Percentiles rank a stretch among this genome's conserved stretches.
Evolutionary conservation across 2,797 vertebrate genomes (phyloP).

Genomic region (Erithacus rubecula): DNA sequence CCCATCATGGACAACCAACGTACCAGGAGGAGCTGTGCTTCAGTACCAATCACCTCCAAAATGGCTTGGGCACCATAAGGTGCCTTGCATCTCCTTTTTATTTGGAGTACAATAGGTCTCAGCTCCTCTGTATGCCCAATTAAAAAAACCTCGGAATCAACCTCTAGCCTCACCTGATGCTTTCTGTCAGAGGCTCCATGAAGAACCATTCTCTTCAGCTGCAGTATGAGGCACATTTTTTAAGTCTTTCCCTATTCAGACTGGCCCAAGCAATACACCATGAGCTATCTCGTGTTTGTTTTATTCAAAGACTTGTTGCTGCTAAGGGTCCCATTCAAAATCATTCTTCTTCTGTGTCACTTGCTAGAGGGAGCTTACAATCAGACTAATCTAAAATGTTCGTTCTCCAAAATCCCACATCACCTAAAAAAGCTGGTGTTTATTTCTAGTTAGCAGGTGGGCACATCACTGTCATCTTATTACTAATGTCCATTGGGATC

Average conservation of each 20-base stretch:
- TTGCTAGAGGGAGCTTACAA: background rate
- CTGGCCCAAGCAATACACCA: background rate
- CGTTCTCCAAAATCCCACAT: background rate
- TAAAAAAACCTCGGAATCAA: background rate
- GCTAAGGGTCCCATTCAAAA: background rate
- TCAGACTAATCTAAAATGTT: background rate
- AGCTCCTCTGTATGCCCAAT: background rate
- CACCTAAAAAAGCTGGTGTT: background rate
- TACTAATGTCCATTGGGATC: background rate
- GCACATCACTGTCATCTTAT: background rate
- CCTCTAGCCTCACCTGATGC: background rate
- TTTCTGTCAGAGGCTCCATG: background rate
- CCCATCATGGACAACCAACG: accelerated
- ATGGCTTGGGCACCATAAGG: background rate
- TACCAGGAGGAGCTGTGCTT: background rate
- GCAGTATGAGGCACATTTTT: background rate
- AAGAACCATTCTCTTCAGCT: background rate
- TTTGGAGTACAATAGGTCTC: background rate
- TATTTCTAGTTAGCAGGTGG: background rate
- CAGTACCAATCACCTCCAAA: background rate
- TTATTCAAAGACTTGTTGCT: background rate
- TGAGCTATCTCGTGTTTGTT: background rate
- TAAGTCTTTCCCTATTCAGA: background rate
- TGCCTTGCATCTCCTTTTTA: background rate
- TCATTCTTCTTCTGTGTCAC: background rate